Evolutionary conservation across 53 echinoderm and acorn worm genomes (phyloP).

Genomic region (Echinarachnius parma): DNA sequence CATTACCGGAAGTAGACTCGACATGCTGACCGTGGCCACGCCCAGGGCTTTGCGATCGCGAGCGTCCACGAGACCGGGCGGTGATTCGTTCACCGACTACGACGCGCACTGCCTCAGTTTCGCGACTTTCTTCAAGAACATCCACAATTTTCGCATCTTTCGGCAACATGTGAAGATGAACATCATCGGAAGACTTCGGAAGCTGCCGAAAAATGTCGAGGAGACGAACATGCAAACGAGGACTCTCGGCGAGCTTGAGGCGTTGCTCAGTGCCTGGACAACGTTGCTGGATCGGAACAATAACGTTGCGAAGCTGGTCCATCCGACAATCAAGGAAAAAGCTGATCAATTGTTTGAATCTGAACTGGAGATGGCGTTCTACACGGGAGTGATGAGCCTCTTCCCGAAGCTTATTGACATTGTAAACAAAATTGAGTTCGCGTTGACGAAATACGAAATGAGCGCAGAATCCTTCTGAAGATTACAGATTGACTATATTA

Average conservation of each 20-base stretch:
- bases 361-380: slow-evolving; percentile 60
- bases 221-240: slow-evolving; percentile 66
- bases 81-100: slow-evolving; percentile 5
- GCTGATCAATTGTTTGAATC: slow-evolving; percentile 54
- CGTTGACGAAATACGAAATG: slow-evolving; percentile 91
- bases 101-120: slow-evolving; percentile 38
- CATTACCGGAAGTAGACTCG: not conserved
- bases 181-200: slow-evolving; percentile 58
- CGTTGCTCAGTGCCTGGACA: slow-evolving; percentile 76
- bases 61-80: not conserved
- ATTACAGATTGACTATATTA: no score
- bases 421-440: slow-evolving; percentile 74
- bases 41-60: not conserved
- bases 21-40: not conserved
- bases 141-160: slow-evolving; percentile 83
- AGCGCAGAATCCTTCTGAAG: slow-evolving; percentile 20
- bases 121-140: slow-evolving; percentile 60
- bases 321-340: slow-evolving; percentile 56
- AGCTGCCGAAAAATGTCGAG: slow-evolving; percentile 54
- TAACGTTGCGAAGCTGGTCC: slow-evolving; percentile 69
- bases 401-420: slow-evolving; percentile 83
- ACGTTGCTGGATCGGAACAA: slow-evolving; percentile 57
- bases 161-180: slow-evolving; percentile 90
- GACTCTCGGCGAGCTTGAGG: slow-evolving; percentile 79
- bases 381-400: slow-evolving; percentile 71